Conservation (phyloP, 2,888 invertebrate species). For the Rotaria magnacalcarata region DNA sequence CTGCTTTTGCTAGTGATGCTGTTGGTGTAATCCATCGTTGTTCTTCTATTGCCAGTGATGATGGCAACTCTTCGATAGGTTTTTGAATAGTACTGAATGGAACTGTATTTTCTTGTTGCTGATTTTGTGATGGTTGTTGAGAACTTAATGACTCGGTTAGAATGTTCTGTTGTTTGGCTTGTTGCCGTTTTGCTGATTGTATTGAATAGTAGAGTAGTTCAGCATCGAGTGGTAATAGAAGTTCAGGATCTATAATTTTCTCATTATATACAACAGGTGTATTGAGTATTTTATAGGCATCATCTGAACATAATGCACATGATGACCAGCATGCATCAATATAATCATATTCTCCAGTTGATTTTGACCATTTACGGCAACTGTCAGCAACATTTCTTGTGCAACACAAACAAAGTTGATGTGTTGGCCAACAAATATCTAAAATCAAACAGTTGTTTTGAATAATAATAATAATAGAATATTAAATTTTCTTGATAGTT, state of each 20-base stretch:
- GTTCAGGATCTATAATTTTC: not conserved
- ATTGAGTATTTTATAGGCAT: constrained; percentile 2
- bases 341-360: not conserved
- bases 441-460: not conserved
- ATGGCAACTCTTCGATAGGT: not conserved
- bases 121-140: not conserved
- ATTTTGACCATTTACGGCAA: not conserved
- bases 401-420: constrained; percentile 2
- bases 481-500: not conserved
- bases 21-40: not conserved
- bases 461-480: not conserved
- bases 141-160: not conserved
- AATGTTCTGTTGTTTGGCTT: not conserved
- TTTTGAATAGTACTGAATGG: not conserved
- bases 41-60: not conserved
- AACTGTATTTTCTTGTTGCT: not conserved
- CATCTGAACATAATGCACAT: not conserved
- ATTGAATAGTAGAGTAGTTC: not conserved
- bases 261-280: not conserved
- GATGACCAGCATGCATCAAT: not conserved
- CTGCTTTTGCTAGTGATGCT: no score
- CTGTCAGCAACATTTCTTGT: not conserved
- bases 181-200: not conserved
- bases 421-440: not conserved
- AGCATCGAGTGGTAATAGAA: not conserved